These are phyloP conservation scores for Ametastegia equiseti DNA, from an alignment of 2,888 invertebrate genomes.

Conservation along the genomic window DNA sequence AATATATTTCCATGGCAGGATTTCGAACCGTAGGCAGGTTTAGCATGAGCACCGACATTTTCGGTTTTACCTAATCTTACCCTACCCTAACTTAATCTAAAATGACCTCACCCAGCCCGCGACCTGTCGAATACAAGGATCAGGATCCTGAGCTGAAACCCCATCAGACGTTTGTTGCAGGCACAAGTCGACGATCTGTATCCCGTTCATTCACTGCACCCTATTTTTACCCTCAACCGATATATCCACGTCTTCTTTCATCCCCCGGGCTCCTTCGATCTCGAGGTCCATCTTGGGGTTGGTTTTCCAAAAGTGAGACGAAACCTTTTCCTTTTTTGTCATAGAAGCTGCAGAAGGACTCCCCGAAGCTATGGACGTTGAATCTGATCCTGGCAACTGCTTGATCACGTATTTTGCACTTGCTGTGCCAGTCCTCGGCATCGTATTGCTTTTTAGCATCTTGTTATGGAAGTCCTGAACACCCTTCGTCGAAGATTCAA, in stretches of 20 bases:
- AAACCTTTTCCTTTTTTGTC: neutral
- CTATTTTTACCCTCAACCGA: slow-evolving; percentile 18
- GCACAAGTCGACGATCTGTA: slow-evolving; percentile 9
- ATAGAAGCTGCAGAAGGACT: neutral
- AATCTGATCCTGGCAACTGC: neutral
- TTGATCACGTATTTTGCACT: neutral
- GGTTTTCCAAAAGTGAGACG: too few relatives aligned
- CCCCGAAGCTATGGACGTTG: neutral
- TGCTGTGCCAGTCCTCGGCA: neutral
- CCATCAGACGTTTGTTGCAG: neutral
- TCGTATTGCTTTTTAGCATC: neutral
- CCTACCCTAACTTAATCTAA: slow-evolving; percentile 27
- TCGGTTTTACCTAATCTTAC: slow-evolving; percentile 18
- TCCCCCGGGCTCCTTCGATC: neutral
- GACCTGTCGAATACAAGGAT: neutral
- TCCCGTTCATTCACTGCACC: slow-evolving; percentile 13
- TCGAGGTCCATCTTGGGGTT: too few relatives aligned
- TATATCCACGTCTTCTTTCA: neutral
- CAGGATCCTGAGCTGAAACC: neutral
- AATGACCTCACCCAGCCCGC: slow-evolving; percentile 7
- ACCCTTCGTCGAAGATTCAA: neutral
- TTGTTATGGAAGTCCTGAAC: slow-evolving; percentile 23
- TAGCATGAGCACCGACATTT: neutral
- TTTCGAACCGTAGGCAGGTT: too few relatives aligned
- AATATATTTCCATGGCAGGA: slow-evolving; percentile 13